phyloP scores from a whole-genome alignment of 2,113 vertebrate genomes.

The Rousettus leschenaultii region DNA sequence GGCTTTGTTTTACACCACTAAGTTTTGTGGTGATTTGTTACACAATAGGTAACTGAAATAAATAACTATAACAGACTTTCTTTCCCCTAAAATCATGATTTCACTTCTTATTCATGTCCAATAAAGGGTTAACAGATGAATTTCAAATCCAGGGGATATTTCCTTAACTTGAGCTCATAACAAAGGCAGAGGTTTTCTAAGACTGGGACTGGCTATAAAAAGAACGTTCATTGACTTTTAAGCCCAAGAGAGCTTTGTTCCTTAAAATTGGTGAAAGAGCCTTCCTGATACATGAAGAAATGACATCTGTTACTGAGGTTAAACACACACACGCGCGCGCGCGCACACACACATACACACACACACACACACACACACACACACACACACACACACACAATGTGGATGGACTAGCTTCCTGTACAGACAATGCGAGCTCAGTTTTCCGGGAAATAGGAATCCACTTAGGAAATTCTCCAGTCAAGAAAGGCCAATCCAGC shows the following conservation, averaged over 20 bases:
- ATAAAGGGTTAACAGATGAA: not conserved
- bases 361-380: not conserved
- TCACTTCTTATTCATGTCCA: not conserved
- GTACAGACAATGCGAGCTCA: not conserved
- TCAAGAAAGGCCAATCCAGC: not conserved
- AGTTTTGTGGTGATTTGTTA: not conserved
- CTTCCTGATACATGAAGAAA: conserved; percentile 34
- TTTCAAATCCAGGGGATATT: not conserved
- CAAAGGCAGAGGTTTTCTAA: not conserved
- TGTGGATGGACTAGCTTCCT: not conserved
- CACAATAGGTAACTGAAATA: not conserved
- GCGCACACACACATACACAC: no score
- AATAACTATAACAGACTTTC: not conserved
- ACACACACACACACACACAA: not conserved
- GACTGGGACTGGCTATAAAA: not conserved
- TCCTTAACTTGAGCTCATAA: not conserved
- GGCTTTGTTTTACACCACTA: not conserved
- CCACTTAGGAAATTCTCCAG: conserved; percentile 14
- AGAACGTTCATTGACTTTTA: conserved; percentile 13
- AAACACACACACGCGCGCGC: not conserved
- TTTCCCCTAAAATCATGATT: not conserved
- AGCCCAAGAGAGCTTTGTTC: conserved; percentile 30
- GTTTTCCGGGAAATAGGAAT: not conserved
- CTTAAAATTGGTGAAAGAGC: conserved; percentile 19
- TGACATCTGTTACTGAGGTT: conserved; percentile 39